phyloP scores from a whole-genome alignment of 2,888 invertebrate species.

The Drosophila meridionalis region DNA sequence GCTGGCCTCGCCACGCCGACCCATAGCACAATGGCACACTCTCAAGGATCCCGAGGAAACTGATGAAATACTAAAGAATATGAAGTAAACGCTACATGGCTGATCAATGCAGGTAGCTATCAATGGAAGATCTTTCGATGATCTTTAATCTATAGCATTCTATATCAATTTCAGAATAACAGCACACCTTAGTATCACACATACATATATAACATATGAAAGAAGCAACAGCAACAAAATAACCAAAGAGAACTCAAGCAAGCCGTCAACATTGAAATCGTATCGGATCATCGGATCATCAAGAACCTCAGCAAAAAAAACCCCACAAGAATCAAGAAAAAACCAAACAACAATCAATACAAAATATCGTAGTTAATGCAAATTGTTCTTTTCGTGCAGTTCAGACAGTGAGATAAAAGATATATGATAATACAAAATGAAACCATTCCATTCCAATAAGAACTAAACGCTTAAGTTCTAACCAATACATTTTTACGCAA shows the following conservation, averaged over 20 bases:
- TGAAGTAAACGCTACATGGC: conserved; percentile 79
- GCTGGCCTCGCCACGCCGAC: conserved; percentile 99
- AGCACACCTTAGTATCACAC: conserved; percentile 66
- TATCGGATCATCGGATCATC: conserved; percentile 68
- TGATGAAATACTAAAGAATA: conserved; percentile 84
- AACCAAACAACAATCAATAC: conserved; percentile 71
- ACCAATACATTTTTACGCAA: conserved; percentile 40
- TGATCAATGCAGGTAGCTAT: conserved; percentile 55
- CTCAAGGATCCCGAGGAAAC: conserved; percentile 97
- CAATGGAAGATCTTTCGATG: neutral
- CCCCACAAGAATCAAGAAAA: conserved; percentile 44
- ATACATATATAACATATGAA: conserved; percentile 28
- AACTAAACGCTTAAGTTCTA: conserved; percentile 56
- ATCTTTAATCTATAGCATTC: neutral
- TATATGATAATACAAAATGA: conserved; percentile 9
- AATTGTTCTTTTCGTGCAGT: conserved; percentile 61
- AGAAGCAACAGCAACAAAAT: conserved; percentile 30
- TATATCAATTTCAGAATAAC: conserved; percentile 28
- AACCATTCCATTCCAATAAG: conserved; percentile 11
- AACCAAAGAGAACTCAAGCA: conserved; percentile 71
- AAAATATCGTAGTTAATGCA: conserved; percentile 73
- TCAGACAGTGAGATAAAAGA: conserved; percentile 29
- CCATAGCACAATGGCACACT: conserved; percentile 99
- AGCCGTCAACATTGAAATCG: conserved; percentile 73
- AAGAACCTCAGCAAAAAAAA: conserved; percentile 40